These are phyloP conservation scores for Eptatretus burgeri DNA, from an alignment of 2,113 vertebrate genomes.

Conservation along the genomic window DNA sequence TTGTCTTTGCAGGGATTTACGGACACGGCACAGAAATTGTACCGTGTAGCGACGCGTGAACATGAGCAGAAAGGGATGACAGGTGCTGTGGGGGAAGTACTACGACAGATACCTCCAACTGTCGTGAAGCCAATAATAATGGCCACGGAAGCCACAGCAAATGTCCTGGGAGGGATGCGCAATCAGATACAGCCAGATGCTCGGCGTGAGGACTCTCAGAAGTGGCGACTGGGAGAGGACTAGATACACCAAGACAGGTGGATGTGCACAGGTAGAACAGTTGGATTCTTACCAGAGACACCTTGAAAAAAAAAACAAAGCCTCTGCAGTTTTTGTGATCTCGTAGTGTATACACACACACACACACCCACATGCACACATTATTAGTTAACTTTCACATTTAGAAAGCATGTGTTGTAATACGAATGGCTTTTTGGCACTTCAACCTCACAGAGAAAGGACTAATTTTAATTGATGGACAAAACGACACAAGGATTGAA, in stretches of 20 bases:
- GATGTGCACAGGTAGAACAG: background rate
- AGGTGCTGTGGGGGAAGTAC: slow-evolving; percentile 47
- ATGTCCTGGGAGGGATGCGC: slow-evolving; percentile 56
- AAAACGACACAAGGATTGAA: no score
- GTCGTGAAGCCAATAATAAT: slow-evolving; percentile 57
- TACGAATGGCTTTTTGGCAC: no score
- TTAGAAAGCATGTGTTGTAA: no score
- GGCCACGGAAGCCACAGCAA: slow-evolving; percentile 55
- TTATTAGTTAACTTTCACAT: background rate
- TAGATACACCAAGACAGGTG: slow-evolving; percentile 14
- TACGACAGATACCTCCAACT: slow-evolving; percentile 59
- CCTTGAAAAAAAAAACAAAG: background rate
- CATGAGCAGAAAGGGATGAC: slow-evolving; percentile 66
- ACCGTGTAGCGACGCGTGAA: slow-evolving; percentile 43
- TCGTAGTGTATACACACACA: background rate
- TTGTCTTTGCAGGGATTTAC: slow-evolving; percentile 31
- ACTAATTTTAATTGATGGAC: no score
- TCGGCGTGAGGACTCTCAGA: slow-evolving; percentile 82
- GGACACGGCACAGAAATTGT: slow-evolving; percentile 53
- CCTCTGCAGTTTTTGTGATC: background rate
- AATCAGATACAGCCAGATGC: slow-evolving; percentile 90
- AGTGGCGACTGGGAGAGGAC: slow-evolving; percentile 47
- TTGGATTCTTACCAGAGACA: background rate
- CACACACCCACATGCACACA: background rate
- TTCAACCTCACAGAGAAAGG: no score